Evolutionary conservation across 2,797 vertebrate genomes (phyloP), one percentile per base, ranked within the genome.

Genomic region (Anas acuta): DNA sequence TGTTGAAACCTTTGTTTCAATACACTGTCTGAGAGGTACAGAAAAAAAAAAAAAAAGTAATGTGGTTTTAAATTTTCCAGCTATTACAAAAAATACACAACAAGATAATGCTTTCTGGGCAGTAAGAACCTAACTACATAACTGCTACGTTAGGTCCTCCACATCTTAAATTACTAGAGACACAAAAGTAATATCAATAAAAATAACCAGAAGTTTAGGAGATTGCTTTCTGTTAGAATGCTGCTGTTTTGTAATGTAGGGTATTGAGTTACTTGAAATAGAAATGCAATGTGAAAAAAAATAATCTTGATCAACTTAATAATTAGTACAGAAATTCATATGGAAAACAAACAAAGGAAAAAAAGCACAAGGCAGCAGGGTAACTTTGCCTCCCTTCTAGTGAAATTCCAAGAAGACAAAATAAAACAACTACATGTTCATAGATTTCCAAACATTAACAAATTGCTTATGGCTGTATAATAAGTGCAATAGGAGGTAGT

Each of bases 291-390:
- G 21, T 5, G 21, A 60, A 73, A 77, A 8, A 57, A 80, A 67
- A 45, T 20, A 2, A 60, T 5, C 9, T 77, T 14, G 23, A 33
- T 85, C 66, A 53, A 49, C 9, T 67, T 49, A 73, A 54, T 28
- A 89, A 67, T 8, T 23, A 23, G 7, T 35, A 45, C 4, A 83
- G 54, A 85, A 77, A 53, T 13, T 53, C 25, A 25, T 39, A 37
- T 4, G 37, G 39, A 64, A 92, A 89, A 80, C 67, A 89, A 93
- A 87, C 81, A 95, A 94, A 92, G 91, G 86, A 67, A 82, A 92
- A 70, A 87, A 94, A 93, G 47, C 35, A 56, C 3, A 83, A 25
- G 53, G 65, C 8, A 91, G 32, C 30, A 85, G 65, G 43, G 23
- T n/a, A 93, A 95, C 53, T 94, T 89, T 83, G 72, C 72, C n/a